Conservation (phyloP, 2,888 invertebrate genomes). For the Drosophila yooni region DNA sequence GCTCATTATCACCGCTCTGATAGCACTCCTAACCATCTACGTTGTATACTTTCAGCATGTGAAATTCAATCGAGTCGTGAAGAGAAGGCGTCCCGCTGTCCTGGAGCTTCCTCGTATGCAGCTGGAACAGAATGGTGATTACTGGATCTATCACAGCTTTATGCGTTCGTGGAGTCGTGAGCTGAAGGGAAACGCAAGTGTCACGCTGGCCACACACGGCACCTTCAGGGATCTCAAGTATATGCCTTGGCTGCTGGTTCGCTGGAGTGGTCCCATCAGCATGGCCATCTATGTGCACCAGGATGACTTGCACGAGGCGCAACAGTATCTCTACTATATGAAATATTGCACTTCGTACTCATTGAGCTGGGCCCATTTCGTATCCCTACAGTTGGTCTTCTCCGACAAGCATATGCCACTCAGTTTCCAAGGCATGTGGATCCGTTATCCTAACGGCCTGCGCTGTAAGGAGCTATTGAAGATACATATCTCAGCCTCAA, state of each 20-base stretch:
- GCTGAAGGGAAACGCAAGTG: slow-evolving; percentile 19
- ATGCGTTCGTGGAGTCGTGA: not conserved
- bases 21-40: not conserved
- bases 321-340: slow-evolving; percentile 23
- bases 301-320: slow-evolving; percentile 17
- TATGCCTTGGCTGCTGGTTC: slow-evolving; percentile 30
- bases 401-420: slow-evolving; percentile 20
- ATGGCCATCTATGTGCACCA: slow-evolving; percentile 41
- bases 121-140: slow-evolving; percentile 52
- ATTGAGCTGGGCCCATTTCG: slow-evolving; percentile 22
- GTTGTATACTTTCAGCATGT: not conserved
- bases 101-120: slow-evolving; percentile 12
- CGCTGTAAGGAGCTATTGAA: not conserved
- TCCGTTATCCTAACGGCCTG: not conserved
- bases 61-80: not conserved
- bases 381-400: slow-evolving; percentile 52
- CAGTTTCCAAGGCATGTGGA: not conserved
- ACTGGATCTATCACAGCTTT: slow-evolving; percentile 50
- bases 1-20: not conserved
- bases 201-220: slow-evolving; percentile 50
- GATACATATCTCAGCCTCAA: not conserved
- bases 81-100: not conserved
- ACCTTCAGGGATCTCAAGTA: slow-evolving; percentile 36
- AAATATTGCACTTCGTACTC: slow-evolving; percentile 32
- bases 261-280: slow-evolving; percentile 51